phyloP scores from a whole-genome alignment of 1,140 invertebrate species.

The Zaprionus inermis region DNA sequence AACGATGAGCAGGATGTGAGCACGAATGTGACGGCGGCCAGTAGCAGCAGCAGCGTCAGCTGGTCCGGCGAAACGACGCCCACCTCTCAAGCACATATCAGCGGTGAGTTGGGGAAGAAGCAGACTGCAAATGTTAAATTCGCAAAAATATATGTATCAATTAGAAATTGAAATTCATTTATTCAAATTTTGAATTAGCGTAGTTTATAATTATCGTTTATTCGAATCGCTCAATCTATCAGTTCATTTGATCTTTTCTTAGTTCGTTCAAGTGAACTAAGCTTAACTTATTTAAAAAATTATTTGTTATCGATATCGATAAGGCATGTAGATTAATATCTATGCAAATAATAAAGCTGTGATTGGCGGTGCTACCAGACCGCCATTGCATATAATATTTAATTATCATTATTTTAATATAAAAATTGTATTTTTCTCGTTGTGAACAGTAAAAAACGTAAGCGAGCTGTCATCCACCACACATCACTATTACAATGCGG shows the following conservation, averaged over 20 bases:
- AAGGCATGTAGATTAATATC: too few relatives aligned
- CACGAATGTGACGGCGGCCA: slow-evolving; percentile 71
- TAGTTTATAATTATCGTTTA: background rate
- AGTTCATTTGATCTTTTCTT: too few relatives aligned
- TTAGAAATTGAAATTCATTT: too few relatives aligned
- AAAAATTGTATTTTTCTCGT: background rate
- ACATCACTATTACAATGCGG: slow-evolving; percentile 83
- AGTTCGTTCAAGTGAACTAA: too few relatives aligned
- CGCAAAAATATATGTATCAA: too few relatives aligned
- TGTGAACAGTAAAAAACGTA: slow-evolving; percentile 75
- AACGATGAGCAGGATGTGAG: slow-evolving; percentile 64
- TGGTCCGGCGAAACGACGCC: slow-evolving; percentile 63
- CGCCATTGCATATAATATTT: background rate
- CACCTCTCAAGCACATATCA: slow-evolving; percentile 77
- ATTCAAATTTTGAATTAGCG: too few relatives aligned
- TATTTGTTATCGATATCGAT: too few relatives aligned
- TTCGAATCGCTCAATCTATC: too few relatives aligned
- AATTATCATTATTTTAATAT: background rate
- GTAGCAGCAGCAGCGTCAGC: slow-evolving; percentile 63
- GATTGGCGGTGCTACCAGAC: too few relatives aligned
- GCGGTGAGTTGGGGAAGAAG: slow-evolving; percentile 55
- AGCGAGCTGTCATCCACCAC: slow-evolving; percentile 83
- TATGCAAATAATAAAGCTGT: too few relatives aligned
- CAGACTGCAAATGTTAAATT: background rate
- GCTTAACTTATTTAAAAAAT: too few relatives aligned